Percentiles rank a stretch among this genome's conserved stretches.
These are phyloP conservation scores for Intellagama lesueurii DNA, from an alignment of 2,797 vertebrate genomes.

Conservation along the genomic window DNA sequence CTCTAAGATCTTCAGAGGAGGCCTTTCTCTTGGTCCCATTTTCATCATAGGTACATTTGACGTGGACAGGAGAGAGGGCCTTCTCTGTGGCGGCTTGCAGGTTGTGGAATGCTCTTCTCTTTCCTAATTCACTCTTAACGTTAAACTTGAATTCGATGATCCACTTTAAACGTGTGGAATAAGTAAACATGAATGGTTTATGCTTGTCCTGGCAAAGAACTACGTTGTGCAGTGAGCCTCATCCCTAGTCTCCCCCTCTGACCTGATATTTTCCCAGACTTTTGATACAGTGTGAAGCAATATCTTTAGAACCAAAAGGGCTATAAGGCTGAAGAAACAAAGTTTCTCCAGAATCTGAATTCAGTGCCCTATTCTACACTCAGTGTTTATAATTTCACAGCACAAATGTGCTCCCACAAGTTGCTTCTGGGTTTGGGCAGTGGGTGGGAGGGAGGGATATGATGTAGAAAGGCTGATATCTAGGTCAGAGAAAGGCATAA, in stretches of 20 bases:
- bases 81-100: no score
- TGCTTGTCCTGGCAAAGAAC: neutral
- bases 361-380: neutral
- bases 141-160: neutral
- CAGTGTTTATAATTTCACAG: neutral
- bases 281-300: neutral
- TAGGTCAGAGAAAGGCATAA: constrained; percentile 12
- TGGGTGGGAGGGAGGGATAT: neutral
- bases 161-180: neutral
- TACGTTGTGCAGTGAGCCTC: neutral
- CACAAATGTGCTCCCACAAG: neutral
- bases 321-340: neutral
- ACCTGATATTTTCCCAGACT: neutral
- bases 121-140: neutral
- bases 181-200: neutral
- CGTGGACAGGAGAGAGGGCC: no score
- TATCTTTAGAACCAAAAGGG: neutral
- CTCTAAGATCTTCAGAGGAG: no score
- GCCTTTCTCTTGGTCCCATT: no score
- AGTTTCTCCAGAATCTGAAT: neutral
- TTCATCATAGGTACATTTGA: no score
- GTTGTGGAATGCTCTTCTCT: no score
- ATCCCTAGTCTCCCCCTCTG: neutral
- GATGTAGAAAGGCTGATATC: neutral
- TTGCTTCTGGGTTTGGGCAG: neutral